Base-by-base conservation (phyloP, 2,797 vertebrate genomes). In the Lagorchestes hirsutus region DNA sequence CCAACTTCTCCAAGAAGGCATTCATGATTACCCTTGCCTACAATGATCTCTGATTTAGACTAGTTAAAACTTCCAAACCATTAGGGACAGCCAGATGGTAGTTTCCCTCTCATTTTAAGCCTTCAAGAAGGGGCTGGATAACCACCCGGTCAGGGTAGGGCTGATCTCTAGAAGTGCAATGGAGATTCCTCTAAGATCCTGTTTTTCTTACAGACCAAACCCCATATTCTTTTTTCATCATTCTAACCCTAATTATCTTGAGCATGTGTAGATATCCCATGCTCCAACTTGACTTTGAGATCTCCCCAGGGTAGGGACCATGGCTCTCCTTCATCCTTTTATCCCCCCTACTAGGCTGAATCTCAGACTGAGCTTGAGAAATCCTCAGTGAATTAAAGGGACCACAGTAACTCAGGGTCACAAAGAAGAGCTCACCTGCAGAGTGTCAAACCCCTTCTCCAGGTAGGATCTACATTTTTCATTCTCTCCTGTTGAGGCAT, bases 401-500 rank as follows among this genome's bases (percentile, higher is more conserved):
- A 54, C 12, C 31, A 12, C 29, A 62, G 14, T 0, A 6, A 31
- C 55, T 52, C 13, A 27, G 18, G 34, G 29, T 1, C 18, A 28
- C 57, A 24, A 59, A 54, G 29, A 59, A 74, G 34, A 2, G 18
- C 97, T 97, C 97, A 99, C 99, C 99, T 99, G 98, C 87, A 99
- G 97, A 0, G 98, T 99, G 98, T 99, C 99, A 0, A 99, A 99
- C 95, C 99, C 99, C 98, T 98, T 99, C 95, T 99, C 99, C 98
- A 99, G 94, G 95, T 99, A 99, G 52, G 98, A 98, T 24, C 99
- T 99, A 27, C 99, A 99, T 96, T 99, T 99, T 92, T 99, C 99
- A 10, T 98, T 99, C 96, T 99, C 99, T 94, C 99, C 99, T 0
- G 96, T 98, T 0, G 99, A 99, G 12, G 99, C 99, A 0, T 99